Conservation (phyloP, 2,888 invertebrate genomes). For the Drosophila emarginata region DNA sequence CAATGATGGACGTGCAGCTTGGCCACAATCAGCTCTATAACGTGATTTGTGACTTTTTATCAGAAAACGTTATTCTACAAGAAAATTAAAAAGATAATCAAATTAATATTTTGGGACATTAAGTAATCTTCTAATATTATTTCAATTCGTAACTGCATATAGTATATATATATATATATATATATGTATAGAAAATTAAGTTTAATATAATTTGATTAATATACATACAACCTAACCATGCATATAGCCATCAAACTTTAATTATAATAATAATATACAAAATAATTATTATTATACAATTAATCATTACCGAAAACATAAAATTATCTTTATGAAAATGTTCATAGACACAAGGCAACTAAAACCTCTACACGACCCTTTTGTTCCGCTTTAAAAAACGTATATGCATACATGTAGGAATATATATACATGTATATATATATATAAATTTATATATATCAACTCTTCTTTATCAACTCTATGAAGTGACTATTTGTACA, state of each 20-base stretch:
- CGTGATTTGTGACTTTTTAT: not conserved
- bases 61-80: not conserved
- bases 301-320: too few relatives aligned
- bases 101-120: not conserved
- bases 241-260: too few relatives aligned
- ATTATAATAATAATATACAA: too few relatives aligned
- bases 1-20: slow-evolving; percentile 24
- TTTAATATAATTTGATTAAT: not conserved
- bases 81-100: not conserved
- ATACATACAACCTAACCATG: too few relatives aligned
- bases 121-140: not conserved
- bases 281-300: too few relatives aligned
- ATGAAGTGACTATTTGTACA: not conserved
- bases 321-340: too few relatives aligned
- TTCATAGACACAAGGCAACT: too few relatives aligned
- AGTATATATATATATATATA: too few relatives aligned
- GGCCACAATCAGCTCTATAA: slow-evolving; percentile 40
- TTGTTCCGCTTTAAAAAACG: not conserved
- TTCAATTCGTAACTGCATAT: too few relatives aligned
- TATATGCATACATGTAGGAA: too few relatives aligned
- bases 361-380: too few relatives aligned
- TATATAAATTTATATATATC: not conserved
- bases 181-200: not conserved
- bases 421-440: not conserved
- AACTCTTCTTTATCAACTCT: not conserved